phyloP scores from a whole-genome alignment of 2,888 invertebrate genomes.

The Lepidochrysops patricia region DNA sequence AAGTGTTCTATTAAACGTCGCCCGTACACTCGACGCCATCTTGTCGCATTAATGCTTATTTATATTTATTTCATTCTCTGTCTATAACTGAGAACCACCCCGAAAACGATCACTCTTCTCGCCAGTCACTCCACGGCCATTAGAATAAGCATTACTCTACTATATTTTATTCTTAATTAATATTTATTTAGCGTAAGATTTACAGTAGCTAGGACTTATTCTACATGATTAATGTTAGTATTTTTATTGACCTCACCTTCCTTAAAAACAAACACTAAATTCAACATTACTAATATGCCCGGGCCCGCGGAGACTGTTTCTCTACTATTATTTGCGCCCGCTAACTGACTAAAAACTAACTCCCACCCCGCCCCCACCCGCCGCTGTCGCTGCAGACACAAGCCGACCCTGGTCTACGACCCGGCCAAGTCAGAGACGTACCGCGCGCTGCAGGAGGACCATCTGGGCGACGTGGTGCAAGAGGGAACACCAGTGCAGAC shows the following conservation, averaged over 20 bases:
- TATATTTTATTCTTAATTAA: slow-evolving; percentile 16
- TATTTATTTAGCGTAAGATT: slow-evolving; percentile 9
- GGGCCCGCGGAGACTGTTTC: slow-evolving; percentile 46
- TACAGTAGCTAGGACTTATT: slow-evolving; percentile 45
- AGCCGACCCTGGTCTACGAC: slow-evolving; percentile 86
- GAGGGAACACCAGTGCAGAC: slow-evolving; percentile 82
- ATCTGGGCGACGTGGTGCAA: slow-evolving; percentile 77
- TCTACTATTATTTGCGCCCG: slow-evolving; percentile 61
- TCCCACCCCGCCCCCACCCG: slow-evolving; percentile 41
- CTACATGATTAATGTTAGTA: slow-evolving; percentile 78
- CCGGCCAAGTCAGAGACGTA: slow-evolving; percentile 92
- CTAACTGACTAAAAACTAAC: slow-evolving; percentile 71
- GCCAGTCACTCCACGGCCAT: slow-evolving; percentile 32
- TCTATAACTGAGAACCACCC: slow-evolving; percentile 27
- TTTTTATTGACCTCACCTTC: slow-evolving; percentile 89
- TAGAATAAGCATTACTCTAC: slow-evolving; percentile 14
- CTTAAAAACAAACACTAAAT: slow-evolving; percentile 77
- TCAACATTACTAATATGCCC: slow-evolving; percentile 48
- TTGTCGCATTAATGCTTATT: slow-evolving; percentile 74
- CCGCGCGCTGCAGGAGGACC: slow-evolving; percentile 88
- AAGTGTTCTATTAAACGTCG: slow-evolving; percentile 73
- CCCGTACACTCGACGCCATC: slow-evolving; percentile 65
- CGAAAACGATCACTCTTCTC: slow-evolving; percentile 27
- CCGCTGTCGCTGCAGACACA: slow-evolving; percentile 56
- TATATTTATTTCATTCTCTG: slow-evolving; percentile 58